phyloP scores from a whole-genome alignment of 2,113 vertebrate genomes.

The Asarcornis scutulata region DNA sequence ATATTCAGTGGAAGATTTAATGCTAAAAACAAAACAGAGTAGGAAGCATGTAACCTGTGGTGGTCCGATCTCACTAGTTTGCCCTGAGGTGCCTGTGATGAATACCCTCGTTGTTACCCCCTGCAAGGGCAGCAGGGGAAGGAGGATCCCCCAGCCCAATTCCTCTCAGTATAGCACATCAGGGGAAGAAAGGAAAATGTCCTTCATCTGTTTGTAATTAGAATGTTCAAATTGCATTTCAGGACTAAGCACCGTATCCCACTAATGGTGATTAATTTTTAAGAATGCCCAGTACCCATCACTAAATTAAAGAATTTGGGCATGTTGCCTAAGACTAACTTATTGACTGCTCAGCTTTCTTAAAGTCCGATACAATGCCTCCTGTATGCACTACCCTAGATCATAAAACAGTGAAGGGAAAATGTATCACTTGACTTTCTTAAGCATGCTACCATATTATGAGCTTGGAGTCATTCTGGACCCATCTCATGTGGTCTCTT shows the following conservation, averaged over 20 bases:
- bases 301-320: not conserved
- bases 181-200: accelerated
- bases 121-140: accelerated
- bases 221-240: not conserved
- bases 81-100: accelerated
- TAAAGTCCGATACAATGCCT: not conserved
- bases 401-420: not conserved
- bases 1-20: not conserved
- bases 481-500: not conserved
- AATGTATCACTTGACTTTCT: not conserved
- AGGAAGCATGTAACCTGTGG: not conserved
- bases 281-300: not conserved
- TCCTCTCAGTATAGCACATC: not conserved
- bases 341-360: not conserved
- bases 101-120: accelerated
- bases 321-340: not conserved
- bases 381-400: accelerated
- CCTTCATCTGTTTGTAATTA: not conserved
- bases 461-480: not conserved
- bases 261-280: not conserved
- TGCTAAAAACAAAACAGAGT: not conserved
- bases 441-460: not conserved
- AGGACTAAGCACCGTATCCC: not conserved
- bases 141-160: accelerated
- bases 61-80: not conserved